phyloP scores from a whole-genome alignment of 1,140 invertebrate species.

The Ridgeia piscesae region DNA sequence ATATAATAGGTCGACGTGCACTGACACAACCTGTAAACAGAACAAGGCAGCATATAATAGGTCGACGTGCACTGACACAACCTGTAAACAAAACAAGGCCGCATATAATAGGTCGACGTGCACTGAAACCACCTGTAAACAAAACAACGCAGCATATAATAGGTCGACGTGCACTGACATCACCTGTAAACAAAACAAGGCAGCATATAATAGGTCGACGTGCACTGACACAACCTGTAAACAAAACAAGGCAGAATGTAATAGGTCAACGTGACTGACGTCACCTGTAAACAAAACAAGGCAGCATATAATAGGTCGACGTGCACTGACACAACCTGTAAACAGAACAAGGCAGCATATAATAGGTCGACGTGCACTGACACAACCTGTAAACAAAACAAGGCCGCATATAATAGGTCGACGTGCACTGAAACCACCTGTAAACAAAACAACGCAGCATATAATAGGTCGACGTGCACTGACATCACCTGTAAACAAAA shows the following conservation, averaged over 20 bases:
- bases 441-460: neutral
- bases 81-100: too few relatives aligned
- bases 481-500: neutral
- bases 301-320: too few relatives aligned
- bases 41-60: neutral
- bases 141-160: too few relatives aligned
- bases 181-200: neutral
- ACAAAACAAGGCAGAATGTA: neutral
- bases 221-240: neutral
- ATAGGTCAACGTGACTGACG: too few relatives aligned
- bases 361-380: too few relatives aligned
- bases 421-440: neutral
- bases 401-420: neutral
- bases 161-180: too few relatives aligned
- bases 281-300: too few relatives aligned
- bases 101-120: too few relatives aligned
- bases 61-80: too few relatives aligned
- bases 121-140: too few relatives aligned
- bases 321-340: too few relatives aligned
- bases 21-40: neutral
- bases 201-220: neutral
- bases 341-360: too few relatives aligned
- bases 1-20: neutral
- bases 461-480: neutral
- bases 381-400: neutral